phyloP scores from a whole-genome alignment of 2,797 vertebrate genomes.

The Malurus leucopterus region DNA sequence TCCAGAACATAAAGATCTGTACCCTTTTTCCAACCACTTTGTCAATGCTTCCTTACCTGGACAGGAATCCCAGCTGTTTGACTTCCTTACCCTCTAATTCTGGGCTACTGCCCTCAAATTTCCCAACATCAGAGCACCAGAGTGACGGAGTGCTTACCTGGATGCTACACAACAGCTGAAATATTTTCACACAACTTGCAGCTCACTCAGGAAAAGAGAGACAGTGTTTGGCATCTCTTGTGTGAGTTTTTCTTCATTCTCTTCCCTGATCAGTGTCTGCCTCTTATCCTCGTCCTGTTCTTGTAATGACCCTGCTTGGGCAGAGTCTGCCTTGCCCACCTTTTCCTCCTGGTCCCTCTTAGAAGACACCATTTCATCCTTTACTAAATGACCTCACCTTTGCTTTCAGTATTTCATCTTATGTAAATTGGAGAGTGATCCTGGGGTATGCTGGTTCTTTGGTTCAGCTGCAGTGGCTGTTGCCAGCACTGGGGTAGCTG shows the following conservation, averaged over 20 bases:
- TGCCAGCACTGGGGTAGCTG: neutral
- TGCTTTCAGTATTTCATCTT: neutral
- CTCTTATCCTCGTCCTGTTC: neutral
- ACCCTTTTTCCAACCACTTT: neutral
- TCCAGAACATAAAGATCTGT: neutral
- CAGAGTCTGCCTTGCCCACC: neutral
- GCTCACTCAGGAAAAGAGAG: neutral
- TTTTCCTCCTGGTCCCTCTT: neutral
- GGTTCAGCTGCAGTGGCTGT: neutral
- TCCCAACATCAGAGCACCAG: accelerated
- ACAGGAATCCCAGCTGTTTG: neutral
- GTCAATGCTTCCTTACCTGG: neutral
- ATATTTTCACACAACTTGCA: neutral
- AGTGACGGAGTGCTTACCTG: neutral
- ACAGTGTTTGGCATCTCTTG: neutral
- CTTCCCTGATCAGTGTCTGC: neutral
- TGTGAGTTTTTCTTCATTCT: neutral
- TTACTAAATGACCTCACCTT: neutral
- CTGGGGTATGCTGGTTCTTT: neutral
- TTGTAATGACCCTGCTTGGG: neutral
- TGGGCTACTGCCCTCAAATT: accelerated
- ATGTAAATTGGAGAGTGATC: neutral
- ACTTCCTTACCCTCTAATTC: neutral
- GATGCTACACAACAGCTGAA: neutral
- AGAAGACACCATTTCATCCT: neutral